These are phyloP conservation scores for Falco concolor DNA, from an alignment of 2,797 vertebrate genomes.

Conservation along the genomic window DNA sequence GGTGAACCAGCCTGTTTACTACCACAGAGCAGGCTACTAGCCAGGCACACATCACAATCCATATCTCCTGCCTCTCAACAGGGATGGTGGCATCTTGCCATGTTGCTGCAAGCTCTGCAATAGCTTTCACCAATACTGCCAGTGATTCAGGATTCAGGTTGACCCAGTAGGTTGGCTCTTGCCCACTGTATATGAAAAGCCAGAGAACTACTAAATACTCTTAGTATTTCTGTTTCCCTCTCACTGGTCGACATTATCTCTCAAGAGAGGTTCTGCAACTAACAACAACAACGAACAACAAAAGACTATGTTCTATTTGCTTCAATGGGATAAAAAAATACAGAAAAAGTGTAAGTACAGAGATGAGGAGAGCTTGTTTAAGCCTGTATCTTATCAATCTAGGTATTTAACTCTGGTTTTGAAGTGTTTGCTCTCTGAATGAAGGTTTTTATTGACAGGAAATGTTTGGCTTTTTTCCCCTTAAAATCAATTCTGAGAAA, in stretches of 20 bases:
- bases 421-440: not conserved
- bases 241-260: not conserved
- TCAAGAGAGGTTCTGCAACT: not conserved
- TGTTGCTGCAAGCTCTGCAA: not conserved
- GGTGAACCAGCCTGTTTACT: not conserved
- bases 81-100: not conserved
- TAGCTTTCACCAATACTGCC: not conserved
- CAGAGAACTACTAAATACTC: not conserved
- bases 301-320: not conserved
- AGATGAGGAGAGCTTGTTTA: not conserved
- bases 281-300: not conserved
- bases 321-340: not conserved
- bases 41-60: not conserved
- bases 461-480: not conserved
- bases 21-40: not conserved
- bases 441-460: not conserved
- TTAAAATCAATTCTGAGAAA: not conserved
- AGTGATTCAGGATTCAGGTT: not conserved
- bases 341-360: not conserved
- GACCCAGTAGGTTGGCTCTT: not conserved
- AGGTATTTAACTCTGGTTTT: not conserved
- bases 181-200: not conserved
- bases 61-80: not conserved
- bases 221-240: not conserved
- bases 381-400: not conserved